These are phyloP conservation scores for Resseliella maxima DNA, from an alignment of 2,888 invertebrate genomes.

Conservation along the genomic window DNA sequence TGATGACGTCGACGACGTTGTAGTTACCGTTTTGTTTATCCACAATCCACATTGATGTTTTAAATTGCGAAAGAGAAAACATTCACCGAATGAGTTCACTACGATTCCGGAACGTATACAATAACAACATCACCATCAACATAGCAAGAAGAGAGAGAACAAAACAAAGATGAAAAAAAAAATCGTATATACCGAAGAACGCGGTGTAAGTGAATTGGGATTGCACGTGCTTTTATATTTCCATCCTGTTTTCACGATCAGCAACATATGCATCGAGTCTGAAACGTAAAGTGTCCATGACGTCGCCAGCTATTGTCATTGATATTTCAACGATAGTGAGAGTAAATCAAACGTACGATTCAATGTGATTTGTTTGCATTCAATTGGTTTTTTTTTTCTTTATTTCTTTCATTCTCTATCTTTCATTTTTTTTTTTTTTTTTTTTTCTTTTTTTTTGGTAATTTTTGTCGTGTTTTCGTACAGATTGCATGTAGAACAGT, in stretches of 20 bases:
- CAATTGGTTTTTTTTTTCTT: constrained; percentile 18
- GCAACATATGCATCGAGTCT: not conserved
- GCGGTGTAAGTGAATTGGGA: not conserved
- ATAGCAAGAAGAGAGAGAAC: not conserved
- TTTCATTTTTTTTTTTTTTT: no score
- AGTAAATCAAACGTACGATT: constrained; percentile 47
- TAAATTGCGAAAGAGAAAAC: not conserved
- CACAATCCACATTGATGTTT: no score
- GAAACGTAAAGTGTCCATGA: not conserved
- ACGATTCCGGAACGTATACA: not conserved
- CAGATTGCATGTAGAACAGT: no score
- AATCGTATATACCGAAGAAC: no score
- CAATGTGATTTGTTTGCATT: constrained; percentile 28
- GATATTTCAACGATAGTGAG: constrained; percentile 29
- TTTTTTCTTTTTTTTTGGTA: no score
- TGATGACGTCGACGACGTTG: not conserved
- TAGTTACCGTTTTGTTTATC: constrained; percentile 19
- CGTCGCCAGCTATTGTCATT: not conserved
- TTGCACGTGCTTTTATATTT: not conserved
- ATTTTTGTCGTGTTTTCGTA: no score
- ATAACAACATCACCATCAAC: no score
- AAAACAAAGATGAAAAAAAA: no score
- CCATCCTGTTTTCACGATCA: not conserved
- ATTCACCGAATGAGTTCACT: not conserved
- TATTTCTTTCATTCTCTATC: no score